These are phyloP conservation scores for Argyrosomus regius DNA, from an alignment of 2,797 vertebrate genomes.

Conservation along the genomic window DNA sequence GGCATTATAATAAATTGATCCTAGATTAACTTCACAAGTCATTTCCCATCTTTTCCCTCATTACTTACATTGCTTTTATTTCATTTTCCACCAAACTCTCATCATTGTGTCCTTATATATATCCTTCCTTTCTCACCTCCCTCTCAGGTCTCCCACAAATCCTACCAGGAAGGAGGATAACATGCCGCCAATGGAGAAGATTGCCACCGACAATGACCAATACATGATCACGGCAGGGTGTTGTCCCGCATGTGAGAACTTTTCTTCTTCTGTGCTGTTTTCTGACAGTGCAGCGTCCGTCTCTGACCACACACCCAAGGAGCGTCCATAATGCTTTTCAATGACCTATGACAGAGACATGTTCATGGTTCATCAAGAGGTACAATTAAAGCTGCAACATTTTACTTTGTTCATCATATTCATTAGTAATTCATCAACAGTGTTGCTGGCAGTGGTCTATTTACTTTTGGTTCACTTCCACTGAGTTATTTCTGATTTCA, in stretches of 20 bases:
- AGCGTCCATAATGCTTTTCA: conserved; percentile 85
- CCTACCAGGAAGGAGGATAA: conserved; percentile 96
- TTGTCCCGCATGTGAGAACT: fast-evolving
- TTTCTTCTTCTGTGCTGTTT: conserved; percentile 56
- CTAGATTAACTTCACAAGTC: background rate
- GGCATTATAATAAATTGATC: conserved; percentile 5
- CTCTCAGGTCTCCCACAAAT: conserved; percentile 90
- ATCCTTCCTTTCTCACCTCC: conserved; percentile 85
- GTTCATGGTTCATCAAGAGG: background rate
- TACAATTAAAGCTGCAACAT: background rate
- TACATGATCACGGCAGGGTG: conserved; percentile 86
- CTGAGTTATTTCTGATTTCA: too few relatives aligned
- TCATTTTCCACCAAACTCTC: background rate
- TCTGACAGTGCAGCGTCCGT: conserved; percentile 20
- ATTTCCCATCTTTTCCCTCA: background rate
- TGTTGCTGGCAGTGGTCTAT: too few relatives aligned
- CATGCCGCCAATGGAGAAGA: conserved; percentile 94
- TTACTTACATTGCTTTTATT: too few relatives aligned
- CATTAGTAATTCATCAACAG: background rate
- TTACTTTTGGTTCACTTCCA: too few relatives aligned
- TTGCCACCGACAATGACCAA: conserved; percentile 95
- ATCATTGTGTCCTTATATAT: background rate
- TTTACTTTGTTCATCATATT: background rate
- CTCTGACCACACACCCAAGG: conserved; percentile 82
- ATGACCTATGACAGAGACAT: conserved; percentile 86